Base-by-base conservation (phyloP, 37 sponge, comb jelly and placozoan species). In the Haliclona indistincta region DNA sequence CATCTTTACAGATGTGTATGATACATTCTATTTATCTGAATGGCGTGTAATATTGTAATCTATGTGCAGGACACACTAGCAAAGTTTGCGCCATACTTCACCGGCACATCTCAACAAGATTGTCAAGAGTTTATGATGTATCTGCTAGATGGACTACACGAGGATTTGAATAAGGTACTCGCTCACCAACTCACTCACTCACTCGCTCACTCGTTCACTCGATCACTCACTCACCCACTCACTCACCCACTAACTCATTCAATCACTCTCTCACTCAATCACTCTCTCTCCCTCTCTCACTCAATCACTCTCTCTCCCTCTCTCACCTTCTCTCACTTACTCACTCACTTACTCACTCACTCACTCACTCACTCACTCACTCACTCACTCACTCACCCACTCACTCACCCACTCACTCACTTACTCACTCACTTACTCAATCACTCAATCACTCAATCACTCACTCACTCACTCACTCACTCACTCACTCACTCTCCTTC, bases 131-230 rank as follows among this genome's bases (percentile, higher is more conserved):
- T 95, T 54, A 75, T 95, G 6, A 90, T 86, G 38, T 88, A 89
- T 60, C 70, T 95, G 19, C 70, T 92, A 80, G 93, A 92, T 43
- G 96, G 93, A 11, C 77, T 95, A 7, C 96, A 95, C 49, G 96
- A 95, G 63, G 96, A 95, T 38, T 47, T 95, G 37, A 95, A 95
- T 71, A 88, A 58, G 55, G 96, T 92, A 56, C 35, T 68, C 7
- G 2, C 54, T 37, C 40, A 2, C 10, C 15, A 47, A 47, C 15
- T 47, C 10, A 47, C 13, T 17, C 51, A 17, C 15, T 47, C 10
- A 47, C 13, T 17, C 13, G 10, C 51, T 17, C 51, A 47, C 15
- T 47, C 51, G 13, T 47, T 17, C 15, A 17, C 51, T 47, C 51
- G 15, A 10, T 47, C 51, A n/a, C 51, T 17, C 51, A 10, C 15